Conservation (phyloP, 2,888 invertebrate species). For the Tipula unca region DNA sequence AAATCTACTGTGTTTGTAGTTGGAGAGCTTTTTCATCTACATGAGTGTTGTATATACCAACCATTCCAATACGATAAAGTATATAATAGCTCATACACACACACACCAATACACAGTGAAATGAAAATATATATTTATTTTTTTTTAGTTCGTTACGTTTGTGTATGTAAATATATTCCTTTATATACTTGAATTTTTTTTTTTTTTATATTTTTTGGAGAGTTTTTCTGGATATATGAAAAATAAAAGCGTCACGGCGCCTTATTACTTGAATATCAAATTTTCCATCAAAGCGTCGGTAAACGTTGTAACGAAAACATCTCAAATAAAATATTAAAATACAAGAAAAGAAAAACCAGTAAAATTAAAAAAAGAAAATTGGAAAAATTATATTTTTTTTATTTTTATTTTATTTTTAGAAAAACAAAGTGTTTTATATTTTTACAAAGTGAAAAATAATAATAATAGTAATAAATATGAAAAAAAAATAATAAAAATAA, state of each 20-base stretch:
- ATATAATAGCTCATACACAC: background rate
- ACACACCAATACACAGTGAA: background rate
- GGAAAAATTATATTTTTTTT: background rate
- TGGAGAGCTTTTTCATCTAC: constrained; percentile 15
- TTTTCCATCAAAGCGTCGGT: constrained; percentile 41
- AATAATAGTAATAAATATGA: background rate
- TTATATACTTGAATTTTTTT: background rate
- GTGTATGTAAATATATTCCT: constrained; percentile 9
- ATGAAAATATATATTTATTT: background rate
- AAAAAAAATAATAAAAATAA: background rate
- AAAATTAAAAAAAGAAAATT: background rate
- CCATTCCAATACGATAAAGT: background rate
- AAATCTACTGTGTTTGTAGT: background rate
- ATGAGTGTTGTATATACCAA: background rate
- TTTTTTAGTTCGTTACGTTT: background rate
- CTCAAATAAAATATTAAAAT: constrained; percentile 28
- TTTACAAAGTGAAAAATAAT: background rate
- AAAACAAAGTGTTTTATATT: background rate
- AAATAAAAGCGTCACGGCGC: constrained; percentile 28
- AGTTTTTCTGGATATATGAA: constrained; percentile 22
- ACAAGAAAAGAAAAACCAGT: background rate
- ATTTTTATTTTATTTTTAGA: constrained; percentile 15
- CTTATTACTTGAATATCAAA: constrained; percentile 27
- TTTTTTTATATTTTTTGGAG: constrained; percentile 21
- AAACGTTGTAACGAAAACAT: constrained; percentile 45